phyloP scores from a whole-genome alignment of 2,113 vertebrate genomes.

The Hiodon alosoides region DNA sequence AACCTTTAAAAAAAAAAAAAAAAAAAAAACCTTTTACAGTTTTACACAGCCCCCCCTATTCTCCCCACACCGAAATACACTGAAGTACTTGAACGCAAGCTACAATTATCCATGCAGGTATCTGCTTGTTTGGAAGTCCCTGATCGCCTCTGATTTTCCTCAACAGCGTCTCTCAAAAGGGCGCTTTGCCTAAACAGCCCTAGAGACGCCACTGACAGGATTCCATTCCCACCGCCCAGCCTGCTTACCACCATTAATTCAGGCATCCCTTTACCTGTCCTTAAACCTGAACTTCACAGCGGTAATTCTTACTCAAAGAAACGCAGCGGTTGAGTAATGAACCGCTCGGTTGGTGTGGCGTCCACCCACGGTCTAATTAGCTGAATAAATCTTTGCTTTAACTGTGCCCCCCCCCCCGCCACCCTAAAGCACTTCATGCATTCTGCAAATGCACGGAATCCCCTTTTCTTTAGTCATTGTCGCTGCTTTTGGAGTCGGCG shows the following conservation, averaged over 20 bases:
- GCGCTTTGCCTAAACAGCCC: neutral
- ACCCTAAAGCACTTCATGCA: neutral
- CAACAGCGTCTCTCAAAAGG: slow-evolving; percentile 4
- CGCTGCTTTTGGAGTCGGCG: too few relatives aligned
- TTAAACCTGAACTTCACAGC: neutral
- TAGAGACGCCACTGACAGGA: neutral
- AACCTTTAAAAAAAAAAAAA: too few relatives aligned
- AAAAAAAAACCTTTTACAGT: too few relatives aligned
- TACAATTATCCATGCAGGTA: slow-evolving; percentile 38
- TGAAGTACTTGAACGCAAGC: slow-evolving; percentile 21
- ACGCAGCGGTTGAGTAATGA: slow-evolving; percentile 9
- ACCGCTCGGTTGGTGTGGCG: neutral
- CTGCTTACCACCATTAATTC: neutral
- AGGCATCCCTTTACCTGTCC: neutral
- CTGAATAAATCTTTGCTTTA: neutral
- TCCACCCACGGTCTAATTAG: neutral
- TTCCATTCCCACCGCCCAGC: neutral
- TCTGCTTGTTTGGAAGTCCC: slow-evolving; percentile 26
- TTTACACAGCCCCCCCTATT: neutral
- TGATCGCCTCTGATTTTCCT: slow-evolving; percentile 2
- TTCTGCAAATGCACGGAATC: neutral
- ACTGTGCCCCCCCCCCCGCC: too few relatives aligned
- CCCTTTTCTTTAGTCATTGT: neutral
- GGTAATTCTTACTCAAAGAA: slow-evolving; percentile 6
- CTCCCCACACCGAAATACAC: slow-evolving; percentile 18